Evolutionary conservation across 2,113 vertebrate species (phyloP).

Genomic region (Myxocyprinus asiaticus): DNA sequence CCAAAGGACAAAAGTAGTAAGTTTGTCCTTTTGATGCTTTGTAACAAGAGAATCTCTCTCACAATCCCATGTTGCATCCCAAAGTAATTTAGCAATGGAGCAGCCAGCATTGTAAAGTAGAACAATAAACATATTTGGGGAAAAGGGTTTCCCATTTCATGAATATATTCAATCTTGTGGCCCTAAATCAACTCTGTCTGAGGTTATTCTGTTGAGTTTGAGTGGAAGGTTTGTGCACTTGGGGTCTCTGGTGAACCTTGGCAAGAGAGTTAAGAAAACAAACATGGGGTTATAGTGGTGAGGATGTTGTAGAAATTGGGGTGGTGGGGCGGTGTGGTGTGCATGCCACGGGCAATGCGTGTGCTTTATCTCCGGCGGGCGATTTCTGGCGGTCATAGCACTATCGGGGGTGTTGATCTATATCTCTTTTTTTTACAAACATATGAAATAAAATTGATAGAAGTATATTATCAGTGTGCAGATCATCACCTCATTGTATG

Average conservation of each 20-base stretch:
- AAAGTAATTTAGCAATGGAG: conserved; percentile 30
- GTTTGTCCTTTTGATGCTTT: conserved; percentile 61
- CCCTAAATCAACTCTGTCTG: conserved; percentile 55
- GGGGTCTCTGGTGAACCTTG: conserved; percentile 58
- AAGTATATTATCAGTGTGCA: too few species aligned
- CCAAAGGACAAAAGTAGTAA: conserved; percentile 63
- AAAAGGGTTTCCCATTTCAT: conserved; percentile 60
- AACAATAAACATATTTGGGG: conserved; percentile 63
- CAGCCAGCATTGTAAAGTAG: conserved; percentile 59
- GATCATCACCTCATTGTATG: too few species aligned
- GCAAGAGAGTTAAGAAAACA: conserved; percentile 43
- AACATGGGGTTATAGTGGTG: conserved; percentile 37
- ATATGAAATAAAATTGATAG: too few species aligned
- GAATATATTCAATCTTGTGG: conserved; percentile 61
- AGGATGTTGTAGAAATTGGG: conserved; percentile 14
- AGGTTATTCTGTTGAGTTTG: conserved; percentile 54
- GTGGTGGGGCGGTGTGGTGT: too few species aligned
- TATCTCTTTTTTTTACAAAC: too few species aligned
- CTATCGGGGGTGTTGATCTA: too few species aligned
- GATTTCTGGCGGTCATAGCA: too few species aligned
- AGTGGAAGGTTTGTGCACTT: conserved; percentile 53
- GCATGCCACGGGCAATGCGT: too few species aligned
- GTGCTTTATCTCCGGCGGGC: too few species aligned
- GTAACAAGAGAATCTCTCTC: conserved; percentile 57
- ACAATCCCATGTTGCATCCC: too few species aligned